Evolutionary conservation across 2,797 vertebrate species (phyloP).

Genomic region (Eulemur rubriventer): DNA sequence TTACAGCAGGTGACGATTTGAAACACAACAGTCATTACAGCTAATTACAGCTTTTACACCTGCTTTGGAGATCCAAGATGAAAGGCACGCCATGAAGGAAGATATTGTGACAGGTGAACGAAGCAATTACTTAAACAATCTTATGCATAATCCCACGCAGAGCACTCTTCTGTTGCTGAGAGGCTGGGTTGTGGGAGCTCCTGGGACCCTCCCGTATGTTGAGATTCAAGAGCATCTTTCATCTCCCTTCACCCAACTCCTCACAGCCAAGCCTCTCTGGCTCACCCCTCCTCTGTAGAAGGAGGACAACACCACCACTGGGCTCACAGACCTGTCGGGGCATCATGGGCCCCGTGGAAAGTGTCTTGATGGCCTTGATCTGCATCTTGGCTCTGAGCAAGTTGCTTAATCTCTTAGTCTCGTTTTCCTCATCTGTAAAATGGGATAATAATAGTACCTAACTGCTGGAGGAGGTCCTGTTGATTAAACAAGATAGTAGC

Average conservation of each 20-base stretch:
- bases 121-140: conserved; percentile 42
- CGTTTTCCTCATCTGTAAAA: conserved; percentile 8
- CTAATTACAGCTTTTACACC: conserved; percentile 66
- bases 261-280: neutral
- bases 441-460: neutral
- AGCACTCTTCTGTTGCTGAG: neutral
- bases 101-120: conserved; percentile 38
- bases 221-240: neutral
- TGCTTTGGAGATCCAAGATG: conserved; percentile 72
- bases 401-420: neutral
- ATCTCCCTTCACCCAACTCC: neutral
- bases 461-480: neutral
- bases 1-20: conserved; percentile 64
- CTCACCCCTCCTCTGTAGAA: neutral
- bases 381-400: neutral
- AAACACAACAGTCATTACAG: conserved; percentile 63
- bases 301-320: neutral
- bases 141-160: neutral
- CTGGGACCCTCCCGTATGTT: neutral
- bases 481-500: conserved; percentile 34
- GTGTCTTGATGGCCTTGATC: neutral
- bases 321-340: neutral
- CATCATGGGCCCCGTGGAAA: neutral
- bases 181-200: neutral
- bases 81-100: conserved; percentile 53